Evolutionary conservation across 2,888 invertebrate genomes (phyloP).

Genomic region (Aethes cnicana): DNA sequence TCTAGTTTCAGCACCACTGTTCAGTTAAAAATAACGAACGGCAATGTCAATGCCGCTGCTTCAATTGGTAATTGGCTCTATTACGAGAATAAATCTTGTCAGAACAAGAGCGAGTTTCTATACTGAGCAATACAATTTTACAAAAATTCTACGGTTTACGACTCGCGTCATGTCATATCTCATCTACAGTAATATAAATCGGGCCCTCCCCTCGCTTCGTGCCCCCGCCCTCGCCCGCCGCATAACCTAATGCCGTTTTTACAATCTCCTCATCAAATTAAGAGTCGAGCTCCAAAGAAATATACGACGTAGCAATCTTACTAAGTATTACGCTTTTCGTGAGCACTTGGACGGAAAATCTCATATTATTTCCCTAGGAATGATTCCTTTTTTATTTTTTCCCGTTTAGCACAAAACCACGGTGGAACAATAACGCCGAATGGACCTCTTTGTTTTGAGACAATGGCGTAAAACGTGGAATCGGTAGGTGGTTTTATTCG

Average conservation of each 20-base stretch:
- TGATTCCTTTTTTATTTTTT: slow-evolving; percentile 47
- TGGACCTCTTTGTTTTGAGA: slow-evolving; percentile 55
- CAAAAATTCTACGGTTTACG: slow-evolving; percentile 54
- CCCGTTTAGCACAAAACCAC: slow-evolving; percentile 49
- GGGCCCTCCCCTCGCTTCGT: slow-evolving; percentile 42
- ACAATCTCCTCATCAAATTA: slow-evolving; percentile 70
- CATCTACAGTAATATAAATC: slow-evolving; percentile 62
- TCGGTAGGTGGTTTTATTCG: slow-evolving; percentile 46
- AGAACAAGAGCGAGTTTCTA: no score
- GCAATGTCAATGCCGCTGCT: slow-evolving; percentile 15
- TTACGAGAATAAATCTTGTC: background rate
- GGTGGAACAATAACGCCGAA: slow-evolving; percentile 55
- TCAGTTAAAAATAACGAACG: slow-evolving; percentile 12
- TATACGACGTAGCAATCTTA: slow-evolving; percentile 59
- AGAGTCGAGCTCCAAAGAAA: slow-evolving; percentile 57
- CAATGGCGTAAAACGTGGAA: slow-evolving; percentile 51
- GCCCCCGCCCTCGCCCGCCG: slow-evolving; percentile 41
- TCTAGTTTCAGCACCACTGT: slow-evolving; percentile 21
- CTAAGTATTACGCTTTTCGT: slow-evolving; percentile 52
- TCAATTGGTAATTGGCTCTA: background rate
- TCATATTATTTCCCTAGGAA: slow-evolving; percentile 58
- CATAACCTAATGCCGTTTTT: slow-evolving; percentile 65
- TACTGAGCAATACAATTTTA: no score
- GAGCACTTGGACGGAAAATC: slow-evolving; percentile 53
- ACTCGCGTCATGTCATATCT: slow-evolving; percentile 48